Evolutionary conservation across 2,888 invertebrate genomes (phyloP), one percentile per base, ranked within the genome.

Genomic region (Meliscaeva auricollis): DNA sequence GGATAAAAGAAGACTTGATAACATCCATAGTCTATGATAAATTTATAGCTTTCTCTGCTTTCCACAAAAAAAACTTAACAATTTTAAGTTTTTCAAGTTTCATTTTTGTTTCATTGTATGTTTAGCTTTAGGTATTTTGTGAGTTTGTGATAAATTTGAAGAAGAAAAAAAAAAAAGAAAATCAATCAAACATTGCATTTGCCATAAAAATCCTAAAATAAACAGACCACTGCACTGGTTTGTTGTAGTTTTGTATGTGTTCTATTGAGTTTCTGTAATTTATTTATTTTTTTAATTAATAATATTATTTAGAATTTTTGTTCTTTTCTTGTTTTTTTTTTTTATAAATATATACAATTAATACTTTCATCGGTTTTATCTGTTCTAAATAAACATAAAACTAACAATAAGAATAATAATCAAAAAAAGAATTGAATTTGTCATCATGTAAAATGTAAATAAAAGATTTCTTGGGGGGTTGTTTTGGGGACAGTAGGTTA

Each of bases 331-430:
- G 9, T 26, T 52, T n/a, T 22, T 17, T 46, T 44, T 30, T 46
- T 46, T 46, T 44, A 44, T 62, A 3, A 80, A 75, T 84, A 84
- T 84, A 38, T 84, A 84, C 84, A 66, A 84, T 48, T 84, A 84
- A 84, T 84, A 84, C 84, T 84, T 84, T 52, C 75, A 80, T 75
- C 84, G 84, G 84, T 75, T 75, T 35, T 60, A 64, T 79, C 46
- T 68, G 50, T 69, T 74, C 32, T 41, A 20, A 48, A 22, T 62
- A 15, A 44, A 62, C 46, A 46, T 8, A 64, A 30, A 32, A 38
- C 35, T 30, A 32, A 32, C 26, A 64, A 17, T 20, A 15, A 15
- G 11, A 44, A 17, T 62, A 46, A 64, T 20, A 11, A 50, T 48
- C 6, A 8, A 7, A 48, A 46, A 62, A 62, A 44, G 4, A 44